Conservation (phyloP, 2,888 invertebrate genomes). For the Rhagophthalmus giganteus region DNA sequence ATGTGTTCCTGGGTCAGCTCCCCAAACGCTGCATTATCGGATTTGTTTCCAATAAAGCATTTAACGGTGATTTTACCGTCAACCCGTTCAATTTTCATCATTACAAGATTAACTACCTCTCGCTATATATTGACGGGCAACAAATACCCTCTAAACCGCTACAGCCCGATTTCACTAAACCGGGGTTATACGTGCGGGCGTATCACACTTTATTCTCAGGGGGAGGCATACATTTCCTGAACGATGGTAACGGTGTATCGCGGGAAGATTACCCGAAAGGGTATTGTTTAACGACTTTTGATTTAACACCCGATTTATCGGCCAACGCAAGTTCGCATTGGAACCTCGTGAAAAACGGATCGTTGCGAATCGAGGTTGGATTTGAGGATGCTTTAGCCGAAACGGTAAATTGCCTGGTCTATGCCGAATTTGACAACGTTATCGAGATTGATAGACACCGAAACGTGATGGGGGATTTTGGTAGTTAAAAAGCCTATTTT, state of each 20-base stretch:
- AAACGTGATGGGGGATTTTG: slow-evolving; percentile 10
- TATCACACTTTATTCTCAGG: slow-evolving; percentile 10
- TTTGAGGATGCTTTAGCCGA: slow-evolving; percentile 11
- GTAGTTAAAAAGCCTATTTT: too few species aligned
- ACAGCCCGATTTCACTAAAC: slow-evolving; percentile 5
- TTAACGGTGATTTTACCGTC: slow-evolving; percentile 4
- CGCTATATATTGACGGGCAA: slow-evolving; percentile 6
- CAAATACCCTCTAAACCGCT: slow-evolving; percentile 8
- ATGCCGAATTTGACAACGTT: too few species aligned
- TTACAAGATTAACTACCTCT: slow-evolving; percentile 1
- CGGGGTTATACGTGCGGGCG: neutral
- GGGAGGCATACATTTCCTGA: slow-evolving; percentile 13
- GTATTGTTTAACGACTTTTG: slow-evolving; percentile 12
- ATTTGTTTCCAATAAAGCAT: slow-evolving; percentile 11
- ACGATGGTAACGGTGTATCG: slow-evolving; percentile 7
- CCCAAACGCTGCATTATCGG: too few species aligned
- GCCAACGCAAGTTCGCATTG: too few species aligned
- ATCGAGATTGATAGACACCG: slow-evolving; percentile 10
- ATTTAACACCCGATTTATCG: too few species aligned
- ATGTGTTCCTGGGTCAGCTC: neutral
- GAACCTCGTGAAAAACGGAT: slow-evolving; percentile 8
- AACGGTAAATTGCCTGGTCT: too few species aligned
- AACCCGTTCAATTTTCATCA: too few species aligned
- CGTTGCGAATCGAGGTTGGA: slow-evolving; percentile 7
- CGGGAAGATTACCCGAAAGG: slow-evolving; percentile 2